phyloP scores from a whole-genome alignment of 2,797 vertebrate genomes.

The Galaxias olidus region DNA sequence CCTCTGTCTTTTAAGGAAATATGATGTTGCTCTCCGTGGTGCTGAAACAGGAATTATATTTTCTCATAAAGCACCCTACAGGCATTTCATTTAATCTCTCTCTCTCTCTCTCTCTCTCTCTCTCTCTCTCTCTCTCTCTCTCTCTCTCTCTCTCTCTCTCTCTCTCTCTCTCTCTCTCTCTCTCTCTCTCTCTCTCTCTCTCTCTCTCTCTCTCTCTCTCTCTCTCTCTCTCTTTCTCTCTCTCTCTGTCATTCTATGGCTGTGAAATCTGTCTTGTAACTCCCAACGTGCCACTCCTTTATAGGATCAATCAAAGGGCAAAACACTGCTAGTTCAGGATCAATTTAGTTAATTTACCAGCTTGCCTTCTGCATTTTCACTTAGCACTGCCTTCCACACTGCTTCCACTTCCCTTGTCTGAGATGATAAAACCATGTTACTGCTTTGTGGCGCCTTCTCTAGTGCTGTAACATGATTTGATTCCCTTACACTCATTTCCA shows the following conservation, averaged over 20 bases:
- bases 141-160: neutral
- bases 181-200: neutral
- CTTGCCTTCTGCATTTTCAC: constrained; percentile 21
- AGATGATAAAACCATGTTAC: neutral
- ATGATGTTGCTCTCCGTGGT: constrained; percentile 44
- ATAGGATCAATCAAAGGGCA: neutral
- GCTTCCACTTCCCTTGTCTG: neutral
- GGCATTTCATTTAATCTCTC: constrained; percentile 43
- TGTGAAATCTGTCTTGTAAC: constrained; percentile 16
- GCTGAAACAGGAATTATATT: constrained; percentile 45
- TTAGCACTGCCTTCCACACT: neutral
- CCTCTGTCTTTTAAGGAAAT: neutral
- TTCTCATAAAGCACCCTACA: constrained; percentile 21
- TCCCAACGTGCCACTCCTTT: constrained; percentile 2
- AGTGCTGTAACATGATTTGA: neutral
- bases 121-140: constrained; percentile 2
- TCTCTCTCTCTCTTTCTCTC: neutral
- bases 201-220: neutral
- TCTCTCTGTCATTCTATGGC: neutral
- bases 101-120: constrained; percentile 9
- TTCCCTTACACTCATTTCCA: constrained; percentile 35
- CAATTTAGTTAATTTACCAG: constrained; percentile 24
- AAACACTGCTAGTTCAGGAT: neutral
- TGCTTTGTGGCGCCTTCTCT: constrained; percentile 26
- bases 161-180: neutral